These are phyloP conservation scores for Trematocara zebra DNA, from an alignment of 2,113 vertebrate genomes.

Conservation along the genomic window DNA sequence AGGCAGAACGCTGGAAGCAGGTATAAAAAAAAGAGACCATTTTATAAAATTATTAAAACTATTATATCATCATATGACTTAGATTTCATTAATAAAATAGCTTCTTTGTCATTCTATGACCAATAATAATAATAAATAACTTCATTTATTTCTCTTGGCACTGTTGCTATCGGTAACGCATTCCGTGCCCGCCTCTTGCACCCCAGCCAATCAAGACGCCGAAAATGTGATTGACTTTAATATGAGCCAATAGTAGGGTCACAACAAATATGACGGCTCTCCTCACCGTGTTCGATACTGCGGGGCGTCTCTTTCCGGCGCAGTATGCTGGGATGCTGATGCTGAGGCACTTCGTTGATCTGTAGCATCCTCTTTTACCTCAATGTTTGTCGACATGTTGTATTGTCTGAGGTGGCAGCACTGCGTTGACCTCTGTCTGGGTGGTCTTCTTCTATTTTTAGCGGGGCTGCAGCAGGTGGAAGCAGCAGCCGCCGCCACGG, in stretches of 20 bases:
- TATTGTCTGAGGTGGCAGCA: conserved; percentile 53
- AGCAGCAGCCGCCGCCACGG: conserved; percentile 66
- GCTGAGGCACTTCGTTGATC: conserved; percentile 16
- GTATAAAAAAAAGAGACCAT: background rate
- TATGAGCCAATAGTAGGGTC: conserved; percentile 37
- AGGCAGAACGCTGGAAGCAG: background rate
- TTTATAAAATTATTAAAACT: background rate
- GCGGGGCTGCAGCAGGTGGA: conserved; percentile 78
- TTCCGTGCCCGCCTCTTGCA: background rate
- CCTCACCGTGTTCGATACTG: background rate
- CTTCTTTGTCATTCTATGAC: background rate
- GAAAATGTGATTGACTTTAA: conserved; percentile 8
- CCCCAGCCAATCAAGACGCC: conserved; percentile 28
- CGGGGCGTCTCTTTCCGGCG: conserved; percentile 63
- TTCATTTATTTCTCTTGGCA: background rate
- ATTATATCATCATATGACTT: too few relatives aligned
- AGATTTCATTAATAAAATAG: background rate
- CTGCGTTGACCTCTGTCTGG: conserved; percentile 64
- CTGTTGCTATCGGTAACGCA: conserved; percentile 10
- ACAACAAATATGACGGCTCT: background rate
- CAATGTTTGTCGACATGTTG: conserved; percentile 55
- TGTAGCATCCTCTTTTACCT: conserved; percentile 9
- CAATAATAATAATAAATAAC: background rate
- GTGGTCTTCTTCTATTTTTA: conserved; percentile 62
- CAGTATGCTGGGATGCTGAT: conserved; percentile 65